Evolutionary conservation across 2,888 invertebrate genomes (phyloP), one percentile per base, ranked within the genome.

Genomic region (Tigriopus californicus): DNA sequence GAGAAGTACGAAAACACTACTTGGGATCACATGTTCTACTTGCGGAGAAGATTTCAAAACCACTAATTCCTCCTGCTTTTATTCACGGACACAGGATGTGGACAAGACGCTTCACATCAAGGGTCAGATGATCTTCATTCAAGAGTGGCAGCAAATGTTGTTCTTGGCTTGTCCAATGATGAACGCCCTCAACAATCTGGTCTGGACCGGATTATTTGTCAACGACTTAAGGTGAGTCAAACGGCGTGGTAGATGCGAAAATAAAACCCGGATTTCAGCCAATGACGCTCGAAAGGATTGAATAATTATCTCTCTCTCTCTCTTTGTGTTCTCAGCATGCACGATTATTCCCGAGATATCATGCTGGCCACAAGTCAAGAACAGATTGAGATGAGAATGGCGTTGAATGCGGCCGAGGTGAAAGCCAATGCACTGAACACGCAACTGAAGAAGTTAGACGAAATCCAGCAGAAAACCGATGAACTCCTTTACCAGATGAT

Each of bases 61-160:
- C 11, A 42, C 42, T 42, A n/a, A 42, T n/a, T 42, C 11, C 42
- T n/a, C 42, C 8, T 18, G 18, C 4, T 5, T 46, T 3, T 46
- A 18, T 46, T 46, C 3, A 33, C 10, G 15, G 8, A 33, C 22
- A 1, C 22, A 58, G 49, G 59, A 59, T 52, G 22, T 59, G 51
- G 59, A 59, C 48, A 59, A 52, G 41, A 59, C 59, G 11, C 24
- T 59, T 5, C 59, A 59, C 42, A 52, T 59, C 41, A 59, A 59
- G 41, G 85, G 95, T 65, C 95, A 95, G 77, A 97, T 97, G 95
- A 85, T 95, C 67, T 94, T 88, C 71, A 91, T 97, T 90, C 87
- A 88, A 65, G 90, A 92, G 68, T 97, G 97, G 97, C 80, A 86
- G 63, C 86, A 91, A 82, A 89, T 97, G 75, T 87, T 95, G 80